A percentile compares a stretch with the other conserved stretches of the same genome.
Conservation (phyloP, 2,797 vertebrate species). For the Anguilla pacifica region DNA sequence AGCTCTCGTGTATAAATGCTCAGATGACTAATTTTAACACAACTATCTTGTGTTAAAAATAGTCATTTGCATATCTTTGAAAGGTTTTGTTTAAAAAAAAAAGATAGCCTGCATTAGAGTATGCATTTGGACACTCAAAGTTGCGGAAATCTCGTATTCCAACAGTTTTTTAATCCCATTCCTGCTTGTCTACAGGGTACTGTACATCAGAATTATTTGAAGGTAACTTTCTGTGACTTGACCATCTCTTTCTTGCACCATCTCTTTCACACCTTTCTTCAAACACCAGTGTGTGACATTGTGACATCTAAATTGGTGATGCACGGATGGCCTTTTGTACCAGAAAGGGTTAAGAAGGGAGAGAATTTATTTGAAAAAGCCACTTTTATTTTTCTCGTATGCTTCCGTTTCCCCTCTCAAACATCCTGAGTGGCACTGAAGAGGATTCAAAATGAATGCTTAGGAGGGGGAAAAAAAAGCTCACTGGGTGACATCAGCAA, state of each 20-base stretch:
- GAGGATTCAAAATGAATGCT: neutral
- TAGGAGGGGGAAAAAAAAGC: neutral
- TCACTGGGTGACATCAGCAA: neutral
- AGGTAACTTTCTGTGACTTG: neutral
- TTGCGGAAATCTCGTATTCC: neutral
- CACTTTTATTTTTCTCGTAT: neutral
- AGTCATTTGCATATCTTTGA: neutral
- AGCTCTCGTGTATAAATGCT: too few relatives aligned
- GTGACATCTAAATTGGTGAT: neutral
- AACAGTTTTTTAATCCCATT: neutral
- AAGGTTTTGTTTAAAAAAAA: neutral
- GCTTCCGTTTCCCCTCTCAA: neutral
- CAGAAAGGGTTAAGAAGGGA: neutral
- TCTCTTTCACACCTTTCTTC: neutral
- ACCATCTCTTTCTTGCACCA: neutral
- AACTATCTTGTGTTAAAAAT: too few relatives aligned
- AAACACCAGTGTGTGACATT: neutral
- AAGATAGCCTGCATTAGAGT: neutral
- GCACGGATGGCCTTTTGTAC: neutral
- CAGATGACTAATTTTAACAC: too few relatives aligned
- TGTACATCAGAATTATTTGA: neutral
- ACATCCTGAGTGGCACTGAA: neutral
- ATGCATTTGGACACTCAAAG: neutral
- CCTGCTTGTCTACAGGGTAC: neutral
- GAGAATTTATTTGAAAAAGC: neutral